Conservation (phyloP, 2,888 invertebrate species). For the Eudemis profundana region DNA sequence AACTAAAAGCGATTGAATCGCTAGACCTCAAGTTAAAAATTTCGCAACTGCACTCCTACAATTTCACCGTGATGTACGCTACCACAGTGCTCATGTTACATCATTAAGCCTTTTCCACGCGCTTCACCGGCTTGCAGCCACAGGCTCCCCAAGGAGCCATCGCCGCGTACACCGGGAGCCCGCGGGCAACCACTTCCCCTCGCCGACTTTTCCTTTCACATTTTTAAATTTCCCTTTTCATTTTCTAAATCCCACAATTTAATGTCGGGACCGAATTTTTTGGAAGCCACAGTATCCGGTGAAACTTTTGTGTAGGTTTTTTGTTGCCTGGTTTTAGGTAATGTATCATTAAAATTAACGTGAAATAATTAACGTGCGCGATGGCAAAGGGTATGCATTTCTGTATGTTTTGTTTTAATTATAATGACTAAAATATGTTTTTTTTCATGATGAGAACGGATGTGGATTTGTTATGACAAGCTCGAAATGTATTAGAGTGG, state of each 20-base stretch:
- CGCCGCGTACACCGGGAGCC: not conserved
- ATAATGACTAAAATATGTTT: not conserved
- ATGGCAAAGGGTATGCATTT: constrained; percentile 24
- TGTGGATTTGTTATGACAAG: not conserved
- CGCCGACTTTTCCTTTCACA: constrained; percentile 32
- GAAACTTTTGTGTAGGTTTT: constrained; percentile 42
- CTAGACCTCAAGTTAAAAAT: too few species aligned
- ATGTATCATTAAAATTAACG: constrained; percentile 43
- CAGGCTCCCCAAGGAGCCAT: constrained; percentile 34
- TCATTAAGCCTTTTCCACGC: constrained; percentile 20
- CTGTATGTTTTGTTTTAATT: constrained; percentile 1
- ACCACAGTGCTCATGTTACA: constrained; percentile 14
- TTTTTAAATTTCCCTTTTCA: constrained; percentile 39
- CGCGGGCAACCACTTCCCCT: constrained; percentile 11
- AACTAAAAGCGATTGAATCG: too few species aligned
- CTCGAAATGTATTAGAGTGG: not conserved
- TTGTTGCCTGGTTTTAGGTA: constrained; percentile 28
- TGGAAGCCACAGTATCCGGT: constrained; percentile 39
- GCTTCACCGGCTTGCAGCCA: not conserved
- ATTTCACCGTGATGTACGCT: not conserved
- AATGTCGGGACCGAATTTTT: constrained; percentile 40
- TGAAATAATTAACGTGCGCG: constrained; percentile 35
- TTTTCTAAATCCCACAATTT: constrained; percentile 42
- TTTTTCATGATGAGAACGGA: not conserved
- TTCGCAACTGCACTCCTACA: too few species aligned